phyloP scores from a whole-genome alignment of 2,113 vertebrate species.

The Thalassarche chlororhynchos region DNA sequence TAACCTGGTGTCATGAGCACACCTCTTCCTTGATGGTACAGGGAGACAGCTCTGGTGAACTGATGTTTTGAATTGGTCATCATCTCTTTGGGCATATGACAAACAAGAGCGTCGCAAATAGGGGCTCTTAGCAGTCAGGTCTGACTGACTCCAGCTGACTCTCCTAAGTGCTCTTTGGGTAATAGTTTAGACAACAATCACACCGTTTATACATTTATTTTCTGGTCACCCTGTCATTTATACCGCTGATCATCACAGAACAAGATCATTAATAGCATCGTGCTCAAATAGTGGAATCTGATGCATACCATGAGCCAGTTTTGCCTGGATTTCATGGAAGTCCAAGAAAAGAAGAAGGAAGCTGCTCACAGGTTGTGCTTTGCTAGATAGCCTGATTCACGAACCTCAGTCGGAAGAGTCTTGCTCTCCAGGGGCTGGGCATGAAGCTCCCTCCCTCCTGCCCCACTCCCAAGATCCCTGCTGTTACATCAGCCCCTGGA shows the following conservation, averaged over 20 bases:
- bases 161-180: neutral
- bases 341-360: neutral
- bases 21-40: neutral
- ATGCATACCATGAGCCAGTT: neutral
- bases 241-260: neutral
- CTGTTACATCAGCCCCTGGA: neutral
- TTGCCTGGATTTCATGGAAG: neutral
- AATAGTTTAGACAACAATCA: neutral
- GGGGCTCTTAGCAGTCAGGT: neutral
- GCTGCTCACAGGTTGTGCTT: neutral
- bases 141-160: neutral
- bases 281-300: neutral
- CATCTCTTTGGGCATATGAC: neutral
- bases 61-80: neutral
- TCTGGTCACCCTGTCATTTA: neutral
- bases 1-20: neutral
- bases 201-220: neutral
- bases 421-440: neutral
- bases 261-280: too few species aligned
- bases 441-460: neutral
- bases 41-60: neutral
- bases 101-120: neutral
- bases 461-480: neutral
- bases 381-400: neutral
- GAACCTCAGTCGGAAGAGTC: neutral